Percentiles rank a stretch among this genome's conserved stretches.
phyloP scores from a whole-genome alignment of 2,888 invertebrate species.

The Hofmannophila pseudospretella region DNA sequence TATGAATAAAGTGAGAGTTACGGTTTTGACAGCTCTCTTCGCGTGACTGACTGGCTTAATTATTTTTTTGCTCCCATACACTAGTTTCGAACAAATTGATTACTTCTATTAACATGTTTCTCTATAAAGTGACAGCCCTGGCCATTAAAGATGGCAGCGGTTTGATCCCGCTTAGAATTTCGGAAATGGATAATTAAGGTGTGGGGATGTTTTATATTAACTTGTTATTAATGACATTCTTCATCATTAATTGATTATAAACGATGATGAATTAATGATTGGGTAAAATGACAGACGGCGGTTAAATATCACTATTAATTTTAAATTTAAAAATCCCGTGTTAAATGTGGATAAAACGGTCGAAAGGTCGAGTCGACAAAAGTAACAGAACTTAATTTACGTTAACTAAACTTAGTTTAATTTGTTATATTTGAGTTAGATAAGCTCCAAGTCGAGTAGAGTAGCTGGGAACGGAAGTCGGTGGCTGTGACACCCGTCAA shows the following conservation, averaged over 20 bases:
- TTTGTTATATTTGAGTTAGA: constrained; percentile 68
- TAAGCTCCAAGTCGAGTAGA: constrained; percentile 47
- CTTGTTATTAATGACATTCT: constrained; percentile 15
- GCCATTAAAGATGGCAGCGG: constrained; percentile 37
- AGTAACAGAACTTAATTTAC: not conserved
- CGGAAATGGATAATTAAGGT: constrained; percentile 3
- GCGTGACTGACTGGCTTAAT: constrained; percentile 53
- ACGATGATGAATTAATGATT: not conserved
- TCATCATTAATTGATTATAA: constrained; percentile 10
- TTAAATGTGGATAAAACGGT: too few relatives aligned
- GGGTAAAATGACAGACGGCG: too few relatives aligned
- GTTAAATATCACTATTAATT: too few relatives aligned
- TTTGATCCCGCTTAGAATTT: constrained; percentile 13
- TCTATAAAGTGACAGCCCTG: constrained; percentile 44
- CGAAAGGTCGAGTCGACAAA: too few relatives aligned
- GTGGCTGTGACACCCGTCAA: constrained; percentile 48
- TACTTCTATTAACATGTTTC: constrained; percentile 57
- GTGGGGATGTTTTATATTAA: constrained; percentile 6
- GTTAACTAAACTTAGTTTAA: constrained; percentile 37
- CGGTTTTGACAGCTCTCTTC: constrained; percentile 50
- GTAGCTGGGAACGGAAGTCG: constrained; percentile 66
- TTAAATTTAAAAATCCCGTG: too few relatives aligned
- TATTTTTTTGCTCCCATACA: constrained; percentile 43
- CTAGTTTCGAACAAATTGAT: constrained; percentile 54
- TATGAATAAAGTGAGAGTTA: constrained; percentile 31